Conservation (phyloP, 2,888 invertebrate species). For the Morpho helenor region DNA sequence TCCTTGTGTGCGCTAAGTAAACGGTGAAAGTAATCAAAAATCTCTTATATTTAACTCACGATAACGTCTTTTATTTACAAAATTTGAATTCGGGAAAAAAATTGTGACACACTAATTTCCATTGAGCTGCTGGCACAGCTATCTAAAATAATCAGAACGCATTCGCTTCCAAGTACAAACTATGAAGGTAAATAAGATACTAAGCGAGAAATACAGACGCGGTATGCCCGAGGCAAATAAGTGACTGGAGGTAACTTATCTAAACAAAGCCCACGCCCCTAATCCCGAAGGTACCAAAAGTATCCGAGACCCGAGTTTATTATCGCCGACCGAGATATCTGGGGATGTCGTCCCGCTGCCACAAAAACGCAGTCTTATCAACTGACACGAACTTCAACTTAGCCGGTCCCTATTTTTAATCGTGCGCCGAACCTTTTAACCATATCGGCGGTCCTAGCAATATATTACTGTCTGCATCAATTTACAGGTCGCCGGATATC, state of each 20-base stretch:
- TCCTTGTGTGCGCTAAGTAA: no score
- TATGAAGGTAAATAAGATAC: slow-evolving; percentile 28
- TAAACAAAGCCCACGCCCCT: slow-evolving; percentile 55
- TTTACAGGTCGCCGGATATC: slow-evolving; percentile 69
- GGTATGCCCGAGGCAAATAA: slow-evolving; percentile 59
- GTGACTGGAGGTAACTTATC: slow-evolving; percentile 47
- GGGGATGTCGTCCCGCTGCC: slow-evolving; percentile 54
- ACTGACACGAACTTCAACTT: slow-evolving; percentile 72
- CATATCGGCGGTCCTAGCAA: slow-evolving; percentile 61
- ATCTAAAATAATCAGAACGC: slow-evolving; percentile 41
- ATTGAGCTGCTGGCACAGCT: no score
- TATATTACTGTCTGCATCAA: slow-evolving; percentile 66
- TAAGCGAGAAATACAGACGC: slow-evolving; percentile 37
- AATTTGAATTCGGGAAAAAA: no score
- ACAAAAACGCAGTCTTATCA: slow-evolving; percentile 75
- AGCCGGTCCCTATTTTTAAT: slow-evolving; percentile 67
- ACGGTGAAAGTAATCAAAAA: no score
- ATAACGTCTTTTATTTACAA: no score
- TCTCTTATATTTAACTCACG: no score
- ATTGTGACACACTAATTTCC: no score
- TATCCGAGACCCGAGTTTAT: slow-evolving; percentile 61
- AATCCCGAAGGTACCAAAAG: slow-evolving; percentile 53
- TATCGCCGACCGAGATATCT: slow-evolving; percentile 64
- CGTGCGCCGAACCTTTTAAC: slow-evolving; percentile 67
- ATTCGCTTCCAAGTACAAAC: slow-evolving; percentile 22